Base-by-base conservation (phyloP, 2,888 invertebrate genomes). In the Philhelius pedissequus region DNA sequence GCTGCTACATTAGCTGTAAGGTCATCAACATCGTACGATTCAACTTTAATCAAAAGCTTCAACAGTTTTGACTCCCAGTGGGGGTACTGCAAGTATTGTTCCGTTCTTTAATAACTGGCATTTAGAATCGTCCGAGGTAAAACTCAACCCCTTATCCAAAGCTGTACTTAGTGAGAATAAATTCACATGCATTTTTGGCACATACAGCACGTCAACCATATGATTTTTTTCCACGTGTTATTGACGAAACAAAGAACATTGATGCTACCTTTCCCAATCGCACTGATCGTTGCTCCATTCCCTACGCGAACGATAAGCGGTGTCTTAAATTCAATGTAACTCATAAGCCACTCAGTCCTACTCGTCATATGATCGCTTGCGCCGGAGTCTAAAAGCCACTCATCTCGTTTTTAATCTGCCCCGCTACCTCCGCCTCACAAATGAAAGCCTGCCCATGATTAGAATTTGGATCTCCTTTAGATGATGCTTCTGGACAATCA, bases 291-390 rank as follows among this genome's bases (percentile, higher is more conserved):
- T 4, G 40, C 25, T 22, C 74, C 62, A 62, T 75, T 80, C 30
- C 80, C 68, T 30, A 80, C 40, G 20, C 69, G 50, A 22, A 69
- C 62, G 7, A n/a, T n/a, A 15, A 52, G 8, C 7, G 68, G 68
- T 6, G 27, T 18, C 18, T 68, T 52, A 7, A 54, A 40, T 6
- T 27, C 11, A 13, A 8, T 38, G 13, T 68, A 32, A 30, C 73
- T 60, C 15, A 43, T 48, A 8, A 86, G 66, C 40, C 58, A 68
- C 27, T 79, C 69, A 11, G 32, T 62, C 22, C 75, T 58, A 27
- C 45, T 32, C 3, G 62, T 76, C 78, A 82, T 81, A 22, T 76
- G 79, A 22, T 86, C 71, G 22, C 78, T 87, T 2, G 86, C 81
- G 20, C n/a, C n/a, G n/a, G n/a, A n/a, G n/a, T n/a, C n/a, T n/a